Conservation (phyloP, 2,113 vertebrate genomes). For the Silurus glanis region DNA sequence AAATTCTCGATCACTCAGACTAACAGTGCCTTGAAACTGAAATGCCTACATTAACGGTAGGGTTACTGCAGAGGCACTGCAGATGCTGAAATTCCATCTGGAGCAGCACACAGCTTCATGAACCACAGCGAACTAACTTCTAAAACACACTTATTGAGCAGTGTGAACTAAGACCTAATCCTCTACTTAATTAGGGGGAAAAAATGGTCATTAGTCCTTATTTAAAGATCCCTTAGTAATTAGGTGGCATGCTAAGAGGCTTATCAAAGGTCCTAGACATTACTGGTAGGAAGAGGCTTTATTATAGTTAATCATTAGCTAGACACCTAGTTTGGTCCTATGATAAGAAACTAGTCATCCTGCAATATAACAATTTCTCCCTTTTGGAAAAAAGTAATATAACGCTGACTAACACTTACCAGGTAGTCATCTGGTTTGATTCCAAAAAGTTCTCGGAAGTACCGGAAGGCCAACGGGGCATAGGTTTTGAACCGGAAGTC, state of each 20-base stretch:
- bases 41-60: neutral
- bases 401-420: conserved; percentile 74
- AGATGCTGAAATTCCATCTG: conserved; percentile 25
- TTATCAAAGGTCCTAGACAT: neutral
- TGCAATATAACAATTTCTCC: neutral
- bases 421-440: conserved; percentile 98
- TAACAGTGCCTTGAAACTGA: conserved; percentile 12
- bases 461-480: conserved; percentile 94
- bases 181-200: neutral
- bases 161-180: neutral
- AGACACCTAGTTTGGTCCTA: neutral
- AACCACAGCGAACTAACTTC: neutral
- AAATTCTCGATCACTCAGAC: conserved; percentile 3
- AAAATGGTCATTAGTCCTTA: neutral
- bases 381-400: neutral
- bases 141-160: neutral
- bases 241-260: neutral
- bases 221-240: neutral
- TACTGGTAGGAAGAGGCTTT: neutral
- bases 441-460: conserved; percentile 97
- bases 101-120: neutral
- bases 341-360: neutral
- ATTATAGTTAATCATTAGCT: neutral
- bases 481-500: conserved; percentile 99
- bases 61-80: conserved; percentile 44